A percentile compares a stretch with the other conserved stretches of the same genome.
Evolutionary conservation across 2,888 invertebrate genomes (phyloP).

Genomic region (Operophtera brumata): DNA sequence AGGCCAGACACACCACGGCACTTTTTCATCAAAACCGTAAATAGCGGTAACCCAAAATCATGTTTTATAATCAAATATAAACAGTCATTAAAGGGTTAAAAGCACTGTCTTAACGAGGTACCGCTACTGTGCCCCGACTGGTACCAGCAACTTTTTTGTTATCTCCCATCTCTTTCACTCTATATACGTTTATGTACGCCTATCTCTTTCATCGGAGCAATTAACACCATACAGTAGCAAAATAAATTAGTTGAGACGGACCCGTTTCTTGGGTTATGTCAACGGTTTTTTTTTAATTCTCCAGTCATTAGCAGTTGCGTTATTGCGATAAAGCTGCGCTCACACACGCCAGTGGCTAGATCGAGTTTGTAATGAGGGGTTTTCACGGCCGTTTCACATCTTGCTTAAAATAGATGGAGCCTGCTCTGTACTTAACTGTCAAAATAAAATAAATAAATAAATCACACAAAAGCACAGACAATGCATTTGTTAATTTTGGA

Average conservation of each 20-base stretch:
- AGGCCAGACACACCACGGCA: no score
- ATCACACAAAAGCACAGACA: no score
- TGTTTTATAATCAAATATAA: slow-evolving; percentile 55
- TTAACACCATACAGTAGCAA: slow-evolving; percentile 77
- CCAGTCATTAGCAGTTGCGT: slow-evolving; percentile 45
- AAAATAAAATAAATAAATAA: no score
- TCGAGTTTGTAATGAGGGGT: no score
- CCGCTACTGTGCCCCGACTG: slow-evolving; percentile 38
- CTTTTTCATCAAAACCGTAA: slow-evolving; percentile 39
- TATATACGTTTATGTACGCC: slow-evolving; percentile 12
- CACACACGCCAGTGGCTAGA: background rate
- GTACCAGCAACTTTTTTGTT: slow-evolving; percentile 63
- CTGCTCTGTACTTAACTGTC: no score
- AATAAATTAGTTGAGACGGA: slow-evolving; percentile 73
- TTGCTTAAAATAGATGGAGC: no score
- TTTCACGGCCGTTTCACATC: no score
- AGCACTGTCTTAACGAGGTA: slow-evolving; percentile 62
- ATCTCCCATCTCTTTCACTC: slow-evolving; percentile 40
- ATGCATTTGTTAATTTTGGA: no score
- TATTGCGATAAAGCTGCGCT: slow-evolving; percentile 19
- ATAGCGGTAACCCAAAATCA: slow-evolving; percentile 51
- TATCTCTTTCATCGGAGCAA: slow-evolving; percentile 55
- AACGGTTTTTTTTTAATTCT: slow-evolving; percentile 46
- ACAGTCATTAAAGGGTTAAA: slow-evolving; percentile 68
- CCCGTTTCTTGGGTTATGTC: slow-evolving; percentile 62